These are phyloP conservation scores for Drosophila equinoxialis DNA, from an alignment of 1,140 invertebrate species.

Conservation along the genomic window DNA sequence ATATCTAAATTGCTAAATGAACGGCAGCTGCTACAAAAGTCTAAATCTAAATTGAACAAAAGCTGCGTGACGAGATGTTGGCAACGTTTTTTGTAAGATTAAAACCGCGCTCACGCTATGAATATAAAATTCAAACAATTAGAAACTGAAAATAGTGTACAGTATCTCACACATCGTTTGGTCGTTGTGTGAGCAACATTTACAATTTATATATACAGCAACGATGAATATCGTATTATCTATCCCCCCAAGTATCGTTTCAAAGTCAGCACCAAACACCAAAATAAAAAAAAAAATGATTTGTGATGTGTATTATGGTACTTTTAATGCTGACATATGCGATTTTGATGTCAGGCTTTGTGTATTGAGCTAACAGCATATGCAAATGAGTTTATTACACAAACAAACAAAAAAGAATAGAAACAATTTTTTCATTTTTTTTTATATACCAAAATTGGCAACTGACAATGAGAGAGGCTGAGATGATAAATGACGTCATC, in stretches of 20 bases:
- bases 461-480: constrained; percentile 2
- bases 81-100: constrained; percentile 21
- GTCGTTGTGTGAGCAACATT: constrained; percentile 18
- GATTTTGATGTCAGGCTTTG: constrained; percentile 33
- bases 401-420: constrained; percentile 13
- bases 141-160: neutral
- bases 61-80: constrained; percentile 31
- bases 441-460: constrained; percentile 6
- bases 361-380: constrained; percentile 4
- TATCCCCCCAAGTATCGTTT: constrained; percentile 11
- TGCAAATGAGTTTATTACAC: constrained; percentile 9
- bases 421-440: neutral
- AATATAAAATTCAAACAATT: constrained; percentile 29
- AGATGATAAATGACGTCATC: constrained; percentile 38
- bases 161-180: constrained; percentile 39
- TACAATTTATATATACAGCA: constrained; percentile 3
- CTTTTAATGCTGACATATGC: constrained; percentile 66
- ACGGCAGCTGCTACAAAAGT: constrained; percentile 32
- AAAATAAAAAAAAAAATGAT: constrained; percentile 29
- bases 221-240: neutral
- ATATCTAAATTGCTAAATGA: constrained; percentile 54
- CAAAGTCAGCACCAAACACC: constrained; percentile 26
- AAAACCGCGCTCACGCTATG: constrained; percentile 46
- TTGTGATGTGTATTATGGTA: constrained; percentile 39
- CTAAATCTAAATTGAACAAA: constrained; percentile 30